Percentiles rank a stretch among this genome's conserved stretches.
These are phyloP conservation scores for Calypte anna DNA, from an alignment of 2,113 vertebrate genomes.

Conservation along the genomic window DNA sequence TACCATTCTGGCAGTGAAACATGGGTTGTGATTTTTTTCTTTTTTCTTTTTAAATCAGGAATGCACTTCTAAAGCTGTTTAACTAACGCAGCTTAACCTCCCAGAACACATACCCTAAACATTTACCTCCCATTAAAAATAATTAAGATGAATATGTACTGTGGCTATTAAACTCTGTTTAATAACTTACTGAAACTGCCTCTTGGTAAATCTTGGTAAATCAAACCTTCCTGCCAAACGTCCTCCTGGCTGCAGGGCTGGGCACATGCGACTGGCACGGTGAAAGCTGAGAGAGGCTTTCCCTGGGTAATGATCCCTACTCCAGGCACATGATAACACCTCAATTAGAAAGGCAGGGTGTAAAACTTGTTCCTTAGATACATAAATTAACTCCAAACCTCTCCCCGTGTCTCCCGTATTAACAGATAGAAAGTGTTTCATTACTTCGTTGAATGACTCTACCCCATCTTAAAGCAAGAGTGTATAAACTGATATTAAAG, in stretches of 20 bases:
- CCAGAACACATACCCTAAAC: neutral
- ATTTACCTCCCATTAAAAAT: neutral
- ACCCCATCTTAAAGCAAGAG: conserved; percentile 68
- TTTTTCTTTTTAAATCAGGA: neutral
- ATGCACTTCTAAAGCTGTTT: conserved; percentile 3
- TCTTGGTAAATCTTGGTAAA: neutral
- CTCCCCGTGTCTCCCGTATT: conserved; percentile 42
- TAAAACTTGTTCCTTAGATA: neutral
- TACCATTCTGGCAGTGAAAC: neutral
- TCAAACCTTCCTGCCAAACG: neutral
- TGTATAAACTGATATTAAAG: conserved; percentile 85
- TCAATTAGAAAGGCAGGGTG: neutral
- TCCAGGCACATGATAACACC: neutral
- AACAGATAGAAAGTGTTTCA: conserved; percentile 74
- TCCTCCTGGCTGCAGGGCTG: neutral
- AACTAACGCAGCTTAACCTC: neutral
- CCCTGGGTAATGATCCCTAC: neutral
- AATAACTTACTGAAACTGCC: neutral
- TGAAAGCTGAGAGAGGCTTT: neutral
- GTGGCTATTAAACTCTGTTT: neutral
- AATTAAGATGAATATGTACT: neutral
- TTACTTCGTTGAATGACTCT: conserved; percentile 51
- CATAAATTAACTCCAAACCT: conserved; percentile 42
- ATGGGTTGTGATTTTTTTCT: too few species aligned
- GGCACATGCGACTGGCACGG: neutral